Evolutionary conservation across 2,888 invertebrate species (phyloP).

Genomic region (Chymomyza caudatula): DNA sequence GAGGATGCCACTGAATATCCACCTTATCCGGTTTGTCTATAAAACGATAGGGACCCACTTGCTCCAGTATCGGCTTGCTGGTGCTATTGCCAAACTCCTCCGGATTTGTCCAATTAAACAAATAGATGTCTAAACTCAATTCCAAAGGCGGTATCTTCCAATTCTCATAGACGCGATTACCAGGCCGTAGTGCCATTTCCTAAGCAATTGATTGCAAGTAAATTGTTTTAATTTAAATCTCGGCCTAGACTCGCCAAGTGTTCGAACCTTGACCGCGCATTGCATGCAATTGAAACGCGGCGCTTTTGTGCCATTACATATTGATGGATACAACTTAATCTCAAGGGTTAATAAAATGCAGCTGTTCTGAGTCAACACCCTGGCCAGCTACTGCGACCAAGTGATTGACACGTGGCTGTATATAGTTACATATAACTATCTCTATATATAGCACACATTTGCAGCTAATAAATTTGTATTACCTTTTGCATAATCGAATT

Average conservation of each 20-base stretch:
- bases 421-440: too few relatives aligned
- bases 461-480: conserved; percentile 25
- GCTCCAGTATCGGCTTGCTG: conserved; percentile 80
- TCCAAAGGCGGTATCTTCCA: conserved; percentile 86
- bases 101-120: conserved; percentile 90
- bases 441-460: background rate
- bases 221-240: conserved; percentile 54
- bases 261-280: background rate
- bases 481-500: conserved; percentile 76
- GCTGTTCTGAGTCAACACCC: conserved; percentile 33
- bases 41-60: conserved; percentile 83
- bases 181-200: conserved; percentile 83
- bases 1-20: conserved; percentile 85
- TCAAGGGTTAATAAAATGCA: conserved; percentile 47
- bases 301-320: conserved; percentile 43
- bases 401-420: background rate
- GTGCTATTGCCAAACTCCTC: conserved; percentile 81
- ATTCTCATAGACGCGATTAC: conserved; percentile 81
- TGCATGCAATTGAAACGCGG: conserved; percentile 41
- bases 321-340: conserved; percentile 9
- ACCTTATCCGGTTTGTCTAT: conserved; percentile 85
- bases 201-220: conserved; percentile 70
- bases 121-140: conserved; percentile 83
- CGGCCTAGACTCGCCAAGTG: conserved; percentile 24
- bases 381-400: conserved; percentile 2